Conservation (phyloP, 1,140 invertebrate species). For the Phymastichus coffea region DNA sequence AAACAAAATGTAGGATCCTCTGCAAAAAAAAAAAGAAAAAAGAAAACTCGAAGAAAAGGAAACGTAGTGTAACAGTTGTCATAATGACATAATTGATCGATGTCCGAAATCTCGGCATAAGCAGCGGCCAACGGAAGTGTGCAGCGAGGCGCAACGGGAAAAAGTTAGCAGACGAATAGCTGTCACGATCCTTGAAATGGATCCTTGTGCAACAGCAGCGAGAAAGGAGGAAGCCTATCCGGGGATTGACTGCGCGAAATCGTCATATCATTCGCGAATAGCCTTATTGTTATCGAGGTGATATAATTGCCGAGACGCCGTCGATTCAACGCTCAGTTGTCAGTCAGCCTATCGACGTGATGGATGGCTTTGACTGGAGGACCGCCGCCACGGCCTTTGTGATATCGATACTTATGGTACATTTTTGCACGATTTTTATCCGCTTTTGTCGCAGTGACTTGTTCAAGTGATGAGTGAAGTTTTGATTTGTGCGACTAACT, state of each 20-base stretch:
- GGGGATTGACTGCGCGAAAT: too few species aligned
- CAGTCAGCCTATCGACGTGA: too few species aligned
- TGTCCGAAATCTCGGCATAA: neutral
- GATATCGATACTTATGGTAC: neutral
- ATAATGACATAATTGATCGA: conserved; percentile 18
- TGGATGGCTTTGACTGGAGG: neutral
- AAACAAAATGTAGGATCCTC: too few species aligned
- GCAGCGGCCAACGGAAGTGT: too few species aligned
- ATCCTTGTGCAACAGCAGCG: conserved; percentile 17
- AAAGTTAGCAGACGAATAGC: too few species aligned
- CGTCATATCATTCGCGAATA: conserved; percentile 17
- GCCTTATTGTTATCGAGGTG: neutral
- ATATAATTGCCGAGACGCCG: conserved; percentile 16
- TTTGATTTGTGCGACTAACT: too few species aligned
- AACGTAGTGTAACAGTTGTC: neutral
- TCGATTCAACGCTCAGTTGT: neutral
- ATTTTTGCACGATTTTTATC: neutral
- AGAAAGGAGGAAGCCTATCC: conserved; percentile 31
- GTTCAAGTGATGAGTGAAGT: too few species aligned
- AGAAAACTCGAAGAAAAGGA: too few species aligned
- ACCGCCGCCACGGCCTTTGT: neutral
- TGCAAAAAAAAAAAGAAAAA: too few species aligned
- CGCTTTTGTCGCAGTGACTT: too few species aligned
- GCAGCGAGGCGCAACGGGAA: too few species aligned
- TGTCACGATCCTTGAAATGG: conserved; percentile 15